Percentiles rank a stretch among this genome's conserved stretches.
phyloP scores from a whole-genome alignment of 2,888 invertebrate genomes.

The Lamellibrachia columna region DNA sequence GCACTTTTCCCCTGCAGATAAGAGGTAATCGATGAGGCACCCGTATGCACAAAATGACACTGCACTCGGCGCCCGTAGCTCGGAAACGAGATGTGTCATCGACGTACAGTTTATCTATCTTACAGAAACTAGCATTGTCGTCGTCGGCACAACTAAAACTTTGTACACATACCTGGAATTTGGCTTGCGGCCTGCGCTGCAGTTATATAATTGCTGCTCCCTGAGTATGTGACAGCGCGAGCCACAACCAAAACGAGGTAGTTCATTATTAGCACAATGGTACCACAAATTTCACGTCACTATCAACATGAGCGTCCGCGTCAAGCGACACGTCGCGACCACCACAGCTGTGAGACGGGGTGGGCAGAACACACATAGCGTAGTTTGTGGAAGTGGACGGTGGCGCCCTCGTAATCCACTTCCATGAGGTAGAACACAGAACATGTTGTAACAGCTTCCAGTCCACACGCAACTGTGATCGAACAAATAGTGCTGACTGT shows the following conservation, averaged over 20 bases:
- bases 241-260: constrained; percentile 16
- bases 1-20: background rate
- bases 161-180: constrained; percentile 7
- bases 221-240: constrained; percentile 12
- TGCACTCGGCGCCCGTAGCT: background rate
- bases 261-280: constrained; percentile 16
- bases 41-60: background rate
- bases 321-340: background rate
- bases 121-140: constrained; percentile 16
- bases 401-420: background rate
- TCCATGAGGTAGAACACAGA: background rate
- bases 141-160: background rate
- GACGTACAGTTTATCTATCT: background rate
- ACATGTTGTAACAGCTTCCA: background rate
- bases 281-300: constrained; percentile 16
- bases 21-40: background rate
- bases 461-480: background rate
- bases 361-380: background rate
- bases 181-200: constrained; percentile 16
- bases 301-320: background rate
- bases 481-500: background rate
- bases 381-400: background rate
- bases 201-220: constrained; percentile 6
- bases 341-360: background rate
- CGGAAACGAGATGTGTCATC: background rate